These are phyloP conservation scores for Syngnathoides biaculeatus DNA, from an alignment of 2,113 vertebrate genomes.

Conservation along the genomic window DNA sequence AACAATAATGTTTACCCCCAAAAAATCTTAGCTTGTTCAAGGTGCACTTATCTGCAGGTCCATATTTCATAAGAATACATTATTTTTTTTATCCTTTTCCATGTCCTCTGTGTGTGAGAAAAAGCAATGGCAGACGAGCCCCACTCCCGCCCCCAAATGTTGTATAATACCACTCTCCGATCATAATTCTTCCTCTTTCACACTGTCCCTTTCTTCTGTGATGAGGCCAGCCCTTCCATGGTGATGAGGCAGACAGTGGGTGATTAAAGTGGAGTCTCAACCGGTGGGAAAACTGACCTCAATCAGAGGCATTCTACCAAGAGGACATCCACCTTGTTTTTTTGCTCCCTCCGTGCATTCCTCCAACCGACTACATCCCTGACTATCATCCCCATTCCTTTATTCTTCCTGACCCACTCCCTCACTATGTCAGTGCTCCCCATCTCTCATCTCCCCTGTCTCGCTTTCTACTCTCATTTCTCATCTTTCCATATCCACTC, in stretches of 20 bases:
- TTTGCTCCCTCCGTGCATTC: constrained; percentile 35
- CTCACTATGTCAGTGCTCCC: constrained; percentile 50
- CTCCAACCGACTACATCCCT: constrained; percentile 45
- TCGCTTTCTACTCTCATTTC: constrained; percentile 33
- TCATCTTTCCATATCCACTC: constrained; percentile 40
- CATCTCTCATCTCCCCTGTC: constrained; percentile 44
- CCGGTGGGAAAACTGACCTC: constrained; percentile 70
- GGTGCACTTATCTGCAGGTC: background rate
- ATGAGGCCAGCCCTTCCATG: constrained; percentile 63
- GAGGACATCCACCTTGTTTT: constrained; percentile 39
- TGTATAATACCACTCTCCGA: constrained; percentile 6
- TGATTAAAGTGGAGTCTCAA: constrained; percentile 70
- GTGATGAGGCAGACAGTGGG: constrained; percentile 60
- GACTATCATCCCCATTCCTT: constrained; percentile 48
- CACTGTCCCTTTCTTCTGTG: constrained; percentile 38
- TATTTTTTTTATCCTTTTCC: no score
- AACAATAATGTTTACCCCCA: background rate
- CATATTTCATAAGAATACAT: background rate
- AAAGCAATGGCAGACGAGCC: background rate
- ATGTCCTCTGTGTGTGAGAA: background rate
- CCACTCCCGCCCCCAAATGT: constrained; percentile 20
- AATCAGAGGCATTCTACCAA: constrained; percentile 63
- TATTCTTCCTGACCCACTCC: constrained; percentile 55
- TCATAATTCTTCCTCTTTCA: constrained; percentile 23
- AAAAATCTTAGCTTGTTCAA: background rate